Evolutionary conservation across 2,888 invertebrate species (phyloP).

Genomic region (Eumacrocentrus americanus): DNA sequence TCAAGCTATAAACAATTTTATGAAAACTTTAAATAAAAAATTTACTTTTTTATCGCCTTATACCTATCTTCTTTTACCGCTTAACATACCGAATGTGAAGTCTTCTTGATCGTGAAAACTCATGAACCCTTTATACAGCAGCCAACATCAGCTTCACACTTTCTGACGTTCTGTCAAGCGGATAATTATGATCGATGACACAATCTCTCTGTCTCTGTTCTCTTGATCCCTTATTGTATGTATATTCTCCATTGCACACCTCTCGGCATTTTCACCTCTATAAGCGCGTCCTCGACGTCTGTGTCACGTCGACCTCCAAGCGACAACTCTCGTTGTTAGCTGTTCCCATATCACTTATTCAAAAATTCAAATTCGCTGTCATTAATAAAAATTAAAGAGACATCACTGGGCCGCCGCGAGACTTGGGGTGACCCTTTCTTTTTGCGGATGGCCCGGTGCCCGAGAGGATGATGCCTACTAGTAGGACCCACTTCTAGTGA

Average conservation of each 20-base stretch:
- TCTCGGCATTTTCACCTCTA: constrained; percentile 7
- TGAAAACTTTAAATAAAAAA: too few relatives aligned
- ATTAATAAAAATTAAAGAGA: constrained; percentile 63
- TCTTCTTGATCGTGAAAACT: too few relatives aligned
- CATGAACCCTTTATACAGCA: too few relatives aligned
- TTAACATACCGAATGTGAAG: too few relatives aligned
- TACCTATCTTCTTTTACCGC: too few relatives aligned
- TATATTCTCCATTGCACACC: constrained; percentile 35
- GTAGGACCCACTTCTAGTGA: constrained; percentile 2
- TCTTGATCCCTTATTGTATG: constrained; percentile 26
- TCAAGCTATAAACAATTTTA: too few relatives aligned
- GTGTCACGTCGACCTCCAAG: constrained; percentile 44
- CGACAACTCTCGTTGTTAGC: constrained; percentile 16
- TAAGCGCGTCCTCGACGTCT: constrained; percentile 27
- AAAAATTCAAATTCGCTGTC: constrained; percentile 60
- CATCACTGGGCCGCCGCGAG: constrained; percentile 50
- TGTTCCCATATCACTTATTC: constrained; percentile 61
- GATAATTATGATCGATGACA: constrained; percentile 57
- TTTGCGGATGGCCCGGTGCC: constrained; percentile 27
- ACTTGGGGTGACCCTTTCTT: constrained; percentile 45
- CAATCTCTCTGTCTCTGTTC: constrained; percentile 13
- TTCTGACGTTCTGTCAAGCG: constrained; percentile 42
- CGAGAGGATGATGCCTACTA: constrained; percentile 4
- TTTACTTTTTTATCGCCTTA: too few relatives aligned
- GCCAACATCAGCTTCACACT: too few relatives aligned